Evolutionary conservation across 1,140 invertebrate genomes (phyloP).

Genomic region (Achatina immaculata): DNA sequence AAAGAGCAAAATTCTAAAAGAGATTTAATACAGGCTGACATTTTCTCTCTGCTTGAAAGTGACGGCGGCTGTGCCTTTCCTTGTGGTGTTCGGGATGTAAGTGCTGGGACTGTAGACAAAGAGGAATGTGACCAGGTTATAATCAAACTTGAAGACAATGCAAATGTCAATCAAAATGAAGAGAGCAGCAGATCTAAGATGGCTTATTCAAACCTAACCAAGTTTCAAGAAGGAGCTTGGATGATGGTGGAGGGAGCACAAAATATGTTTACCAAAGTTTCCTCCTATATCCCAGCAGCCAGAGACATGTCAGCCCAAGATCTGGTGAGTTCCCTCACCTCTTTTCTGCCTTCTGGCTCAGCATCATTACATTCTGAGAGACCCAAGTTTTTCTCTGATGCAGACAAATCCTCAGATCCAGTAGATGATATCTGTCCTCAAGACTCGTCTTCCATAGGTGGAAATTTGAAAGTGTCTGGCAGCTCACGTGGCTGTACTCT

Average conservation of each 20-base stretch:
- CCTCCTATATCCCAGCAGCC: constrained; percentile 24
- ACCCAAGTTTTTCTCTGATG: neutral
- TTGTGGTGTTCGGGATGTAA: neutral
- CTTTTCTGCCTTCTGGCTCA: neutral
- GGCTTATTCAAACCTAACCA: neutral
- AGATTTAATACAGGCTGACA: neutral
- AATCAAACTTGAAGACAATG: neutral
- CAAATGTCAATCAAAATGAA: neutral
- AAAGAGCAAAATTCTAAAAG: neutral
- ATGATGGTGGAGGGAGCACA: constrained; percentile 17
- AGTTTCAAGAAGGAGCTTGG: constrained; percentile 2
- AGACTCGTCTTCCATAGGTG: neutral
- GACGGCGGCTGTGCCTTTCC: constrained; percentile 28
- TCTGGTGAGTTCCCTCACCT: neutral
- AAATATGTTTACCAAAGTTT: constrained; percentile 11
- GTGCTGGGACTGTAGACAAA: neutral
- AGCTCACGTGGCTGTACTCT: too few species aligned
- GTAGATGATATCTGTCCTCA: neutral
- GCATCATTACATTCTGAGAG: neutral
- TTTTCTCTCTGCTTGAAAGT: constrained; percentile 8
- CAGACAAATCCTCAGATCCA: neutral
- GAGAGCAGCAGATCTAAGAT: too few species aligned
- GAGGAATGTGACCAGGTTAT: neutral
- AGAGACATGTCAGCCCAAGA: neutral
- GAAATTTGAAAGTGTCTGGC: too few species aligned